Conservation (phyloP, 2,888 invertebrate species). For the Petrophora chlorosata region DNA sequence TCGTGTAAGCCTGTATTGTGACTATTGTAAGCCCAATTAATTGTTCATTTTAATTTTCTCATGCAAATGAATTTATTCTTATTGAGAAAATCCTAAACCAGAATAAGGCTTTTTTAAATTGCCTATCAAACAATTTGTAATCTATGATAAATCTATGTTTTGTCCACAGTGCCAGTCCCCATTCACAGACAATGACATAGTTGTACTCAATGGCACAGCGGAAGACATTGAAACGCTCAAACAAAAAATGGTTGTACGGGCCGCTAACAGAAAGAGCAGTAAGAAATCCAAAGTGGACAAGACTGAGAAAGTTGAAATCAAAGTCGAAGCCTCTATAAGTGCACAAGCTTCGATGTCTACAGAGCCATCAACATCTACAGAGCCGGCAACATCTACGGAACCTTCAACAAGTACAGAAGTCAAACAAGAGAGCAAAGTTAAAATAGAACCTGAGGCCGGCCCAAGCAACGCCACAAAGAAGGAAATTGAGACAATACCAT, state of each 20-base stretch:
- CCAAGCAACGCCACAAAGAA: constrained; percentile 62
- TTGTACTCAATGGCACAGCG: constrained; percentile 94
- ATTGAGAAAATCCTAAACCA: too few relatives aligned
- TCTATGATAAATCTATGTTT: too few relatives aligned
- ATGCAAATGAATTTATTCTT: too few relatives aligned
- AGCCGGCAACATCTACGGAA: too few relatives aligned
- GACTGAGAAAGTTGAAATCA: constrained; percentile 46
- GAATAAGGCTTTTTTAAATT: too few relatives aligned
- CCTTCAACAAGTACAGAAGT: constrained; percentile 39
- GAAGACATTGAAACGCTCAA: constrained; percentile 88
- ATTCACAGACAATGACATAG: constrained; percentile 90
- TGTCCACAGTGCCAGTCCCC: constrained; percentile 88
- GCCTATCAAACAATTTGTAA: too few relatives aligned
- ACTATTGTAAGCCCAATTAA: too few relatives aligned
- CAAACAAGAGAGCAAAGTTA: constrained; percentile 53
- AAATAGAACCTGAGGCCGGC: constrained; percentile 65
- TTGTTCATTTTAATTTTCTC: too few relatives aligned
- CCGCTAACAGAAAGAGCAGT: constrained; percentile 86
- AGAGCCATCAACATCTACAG: too few relatives aligned
- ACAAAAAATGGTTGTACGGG: constrained; percentile 86
- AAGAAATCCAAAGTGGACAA: constrained; percentile 83
- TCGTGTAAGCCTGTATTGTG: too few relatives aligned
- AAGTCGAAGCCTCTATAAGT: constrained; percentile 40
- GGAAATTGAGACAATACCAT: constrained; percentile 74
- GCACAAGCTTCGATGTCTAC: constrained; percentile 38